These are phyloP conservation scores for Clinocottus analis DNA, from an alignment of 2,113 vertebrate genomes.

Conservation along the genomic window DNA sequence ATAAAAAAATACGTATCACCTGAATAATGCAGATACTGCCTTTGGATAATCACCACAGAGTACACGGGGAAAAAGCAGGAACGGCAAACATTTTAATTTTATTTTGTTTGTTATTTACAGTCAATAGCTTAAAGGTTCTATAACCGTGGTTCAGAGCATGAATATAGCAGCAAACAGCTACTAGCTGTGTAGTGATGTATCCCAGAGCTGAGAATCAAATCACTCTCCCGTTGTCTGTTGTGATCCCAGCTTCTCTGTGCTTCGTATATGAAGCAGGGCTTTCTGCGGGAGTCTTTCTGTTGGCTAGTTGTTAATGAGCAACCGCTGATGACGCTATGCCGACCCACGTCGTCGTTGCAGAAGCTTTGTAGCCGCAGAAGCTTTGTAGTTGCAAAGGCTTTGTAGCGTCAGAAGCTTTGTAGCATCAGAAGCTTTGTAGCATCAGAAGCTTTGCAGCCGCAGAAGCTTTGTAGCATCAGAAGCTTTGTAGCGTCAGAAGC, in stretches of 20 bases:
- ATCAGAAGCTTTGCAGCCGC: too few species aligned
- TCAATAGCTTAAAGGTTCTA: background rate
- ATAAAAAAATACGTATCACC: background rate
- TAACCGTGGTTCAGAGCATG: background rate
- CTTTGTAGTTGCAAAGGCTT: background rate
- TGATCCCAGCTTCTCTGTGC: background rate
- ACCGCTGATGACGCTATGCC: too few species aligned
- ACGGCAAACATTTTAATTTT: background rate
- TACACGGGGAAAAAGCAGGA: background rate
- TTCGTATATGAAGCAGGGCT: background rate
- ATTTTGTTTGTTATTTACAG: background rate
- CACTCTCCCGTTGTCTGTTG: background rate
- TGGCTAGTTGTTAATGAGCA: background rate
- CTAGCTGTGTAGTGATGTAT: background rate
- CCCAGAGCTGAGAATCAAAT: background rate
- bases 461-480: too few species aligned
- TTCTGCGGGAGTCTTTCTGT: background rate
- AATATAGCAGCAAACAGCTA: background rate
- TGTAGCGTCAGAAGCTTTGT: too few species aligned
- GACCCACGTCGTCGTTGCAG: too few species aligned
- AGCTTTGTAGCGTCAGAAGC: background rate
- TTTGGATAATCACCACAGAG: background rate
- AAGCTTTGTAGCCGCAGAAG: too few species aligned
- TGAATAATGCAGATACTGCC: background rate
- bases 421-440: too few species aligned